Conservation (phyloP, 1,140 invertebrate genomes). For the Psilanteris sp. region DNA sequence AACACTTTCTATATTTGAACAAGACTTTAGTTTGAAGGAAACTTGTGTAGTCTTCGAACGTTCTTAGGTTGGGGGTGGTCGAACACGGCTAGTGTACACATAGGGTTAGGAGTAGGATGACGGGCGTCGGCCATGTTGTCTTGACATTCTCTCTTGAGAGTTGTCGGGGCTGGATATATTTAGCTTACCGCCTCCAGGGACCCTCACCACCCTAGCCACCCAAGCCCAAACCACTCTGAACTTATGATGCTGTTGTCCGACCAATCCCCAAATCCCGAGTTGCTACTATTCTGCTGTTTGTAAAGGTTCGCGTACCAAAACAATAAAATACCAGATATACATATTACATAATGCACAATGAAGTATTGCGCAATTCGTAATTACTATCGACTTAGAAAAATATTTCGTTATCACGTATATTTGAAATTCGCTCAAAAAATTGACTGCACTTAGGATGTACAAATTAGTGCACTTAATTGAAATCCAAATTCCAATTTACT, state of each 20-base stretch:
- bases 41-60: constrained; percentile 69
- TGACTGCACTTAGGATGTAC: too few species aligned
- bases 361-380: constrained; percentile 20
- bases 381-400: neutral
- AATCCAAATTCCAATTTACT: too few species aligned
- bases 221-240: constrained; percentile 74
- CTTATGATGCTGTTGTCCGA: constrained; percentile 78
- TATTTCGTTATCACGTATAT: too few species aligned
- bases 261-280: constrained; percentile 70
- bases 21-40: constrained; percentile 52
- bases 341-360: constrained; percentile 42
- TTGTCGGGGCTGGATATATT: constrained; percentile 80
- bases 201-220: constrained; percentile 71
- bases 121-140: constrained; percentile 81
- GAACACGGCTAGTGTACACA: constrained; percentile 76
- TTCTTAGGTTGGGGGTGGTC: constrained; percentile 71
- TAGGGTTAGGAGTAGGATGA: constrained; percentile 75
- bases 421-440: too few species aligned
- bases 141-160: constrained; percentile 79
- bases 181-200: constrained; percentile 80
- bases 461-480: too few species aligned
- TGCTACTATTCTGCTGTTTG: constrained; percentile 62
- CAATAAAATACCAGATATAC: constrained; percentile 57
- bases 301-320: constrained; percentile 59
- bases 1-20: constrained; percentile 58